These are phyloP conservation scores for Vipera ursinii DNA, from an alignment of 2,797 vertebrate genomes.

Conservation along the genomic window DNA sequence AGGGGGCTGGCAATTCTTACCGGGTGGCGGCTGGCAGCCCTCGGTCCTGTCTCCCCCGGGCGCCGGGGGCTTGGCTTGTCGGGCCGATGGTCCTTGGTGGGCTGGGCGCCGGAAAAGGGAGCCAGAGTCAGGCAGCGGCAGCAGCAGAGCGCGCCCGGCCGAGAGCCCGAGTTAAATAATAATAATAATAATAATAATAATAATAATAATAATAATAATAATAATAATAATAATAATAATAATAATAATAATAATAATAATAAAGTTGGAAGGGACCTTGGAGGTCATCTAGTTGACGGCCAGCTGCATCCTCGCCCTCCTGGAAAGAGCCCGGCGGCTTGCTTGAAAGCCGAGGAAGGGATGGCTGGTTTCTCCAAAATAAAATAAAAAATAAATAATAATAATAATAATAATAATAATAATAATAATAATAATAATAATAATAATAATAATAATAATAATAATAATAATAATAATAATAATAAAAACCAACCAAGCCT, in stretches of 20 bases:
- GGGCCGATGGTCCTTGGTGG: slow-evolving; percentile 67
- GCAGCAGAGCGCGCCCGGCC: slow-evolving; percentile 67
- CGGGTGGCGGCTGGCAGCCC: slow-evolving; percentile 69
- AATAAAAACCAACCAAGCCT: slow-evolving; percentile 36
- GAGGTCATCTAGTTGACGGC: not conserved
- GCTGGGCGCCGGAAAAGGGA: slow-evolving; percentile 66
- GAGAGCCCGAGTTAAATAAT: slow-evolving; percentile 57
- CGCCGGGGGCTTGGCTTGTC: slow-evolving; percentile 69
- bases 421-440: too few species aligned
- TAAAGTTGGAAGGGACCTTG: too few species aligned
- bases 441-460: too few species aligned
- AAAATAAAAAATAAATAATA: too few species aligned
- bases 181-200: too few species aligned
- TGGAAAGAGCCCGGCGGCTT: slow-evolving; percentile 76
- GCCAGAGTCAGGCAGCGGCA: slow-evolving; percentile 61
- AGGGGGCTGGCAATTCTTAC: slow-evolving; percentile 68
- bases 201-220: too few species aligned
- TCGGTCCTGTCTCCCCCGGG: slow-evolving; percentile 67
- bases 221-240: too few species aligned
- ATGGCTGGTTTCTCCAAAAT: slow-evolving; percentile 55
- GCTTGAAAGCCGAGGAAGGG: slow-evolving; percentile 79
- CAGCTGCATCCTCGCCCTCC: slow-evolving; percentile 77
- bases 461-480: too few species aligned
- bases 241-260: too few species aligned
- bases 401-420: too few species aligned